phyloP scores from a whole-genome alignment of 2,797 vertebrate species.

The Menidia menidia region DNA sequence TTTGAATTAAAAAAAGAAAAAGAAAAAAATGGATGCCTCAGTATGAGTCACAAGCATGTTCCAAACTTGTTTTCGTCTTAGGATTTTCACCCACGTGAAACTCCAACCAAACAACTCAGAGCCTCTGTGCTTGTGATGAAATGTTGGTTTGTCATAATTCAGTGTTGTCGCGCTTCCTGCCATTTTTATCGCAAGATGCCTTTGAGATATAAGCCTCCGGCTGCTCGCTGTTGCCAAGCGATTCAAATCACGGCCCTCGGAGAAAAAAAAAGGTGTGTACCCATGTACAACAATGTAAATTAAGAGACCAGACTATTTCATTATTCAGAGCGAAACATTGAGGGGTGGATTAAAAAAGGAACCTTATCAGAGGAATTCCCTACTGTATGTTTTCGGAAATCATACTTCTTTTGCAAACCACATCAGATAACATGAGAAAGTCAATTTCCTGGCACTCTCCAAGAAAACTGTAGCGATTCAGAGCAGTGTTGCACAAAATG shows the following conservation, averaged over 20 bases:
- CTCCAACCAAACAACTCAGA: constrained; percentile 54
- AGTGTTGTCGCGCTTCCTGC: constrained; percentile 16
- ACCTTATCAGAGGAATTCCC: background rate
- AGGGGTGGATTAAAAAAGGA: constrained; percentile 8
- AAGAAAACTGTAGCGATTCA: background rate
- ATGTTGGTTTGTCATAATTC: constrained; percentile 44
- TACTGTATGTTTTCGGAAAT: background rate
- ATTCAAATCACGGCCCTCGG: constrained; percentile 37
- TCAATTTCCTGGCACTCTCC: background rate
- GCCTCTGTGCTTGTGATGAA: constrained; percentile 51
- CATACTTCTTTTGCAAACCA: background rate
- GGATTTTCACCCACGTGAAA: constrained; percentile 59
- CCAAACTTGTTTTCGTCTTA: constrained; percentile 49
- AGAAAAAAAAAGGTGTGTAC: constrained; percentile 11
- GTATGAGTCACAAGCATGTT: constrained; percentile 53
- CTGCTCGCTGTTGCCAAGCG: constrained; percentile 32
- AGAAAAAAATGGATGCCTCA: constrained; percentile 42
- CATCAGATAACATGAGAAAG: background rate
- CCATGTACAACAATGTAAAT: constrained; percentile 29
- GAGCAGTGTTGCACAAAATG: background rate
- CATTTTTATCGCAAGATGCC: constrained; percentile 32
- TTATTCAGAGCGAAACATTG: constrained; percentile 10
- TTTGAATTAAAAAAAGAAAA: constrained; percentile 39
- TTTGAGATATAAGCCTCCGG: constrained; percentile 51
- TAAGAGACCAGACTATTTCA: constrained; percentile 5